Evolutionary conservation across 2,797 vertebrate genomes (phyloP).

Genomic region (Apogon hyalosoma): DNA sequence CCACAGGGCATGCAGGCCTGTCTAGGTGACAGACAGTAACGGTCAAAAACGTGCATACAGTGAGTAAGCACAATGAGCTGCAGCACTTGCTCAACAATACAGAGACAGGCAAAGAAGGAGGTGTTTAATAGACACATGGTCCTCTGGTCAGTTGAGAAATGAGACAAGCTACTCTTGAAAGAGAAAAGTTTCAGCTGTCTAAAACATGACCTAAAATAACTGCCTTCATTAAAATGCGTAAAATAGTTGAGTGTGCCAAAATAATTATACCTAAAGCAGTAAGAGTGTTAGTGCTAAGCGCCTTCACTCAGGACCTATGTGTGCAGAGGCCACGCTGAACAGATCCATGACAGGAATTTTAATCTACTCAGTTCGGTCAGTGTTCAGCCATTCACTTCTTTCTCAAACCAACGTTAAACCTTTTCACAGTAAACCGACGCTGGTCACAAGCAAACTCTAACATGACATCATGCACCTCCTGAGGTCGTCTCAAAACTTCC

Average conservation of each 20-base stretch:
- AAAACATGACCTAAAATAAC: constrained; percentile 11
- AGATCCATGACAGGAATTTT: constrained; percentile 83
- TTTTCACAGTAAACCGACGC: constrained; percentile 79
- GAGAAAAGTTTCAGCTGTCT: constrained; percentile 11
- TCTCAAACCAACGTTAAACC: constrained; percentile 81
- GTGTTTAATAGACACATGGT: constrained; percentile 17
- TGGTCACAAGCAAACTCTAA: constrained; percentile 81
- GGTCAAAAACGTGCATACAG: constrained; percentile 20
- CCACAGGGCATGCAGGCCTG: constrained; percentile 29
- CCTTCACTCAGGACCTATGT: constrained; percentile 50
- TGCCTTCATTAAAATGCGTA: constrained; percentile 29
- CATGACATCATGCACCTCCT: constrained; percentile 75
- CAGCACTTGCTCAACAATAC: constrained; percentile 19
- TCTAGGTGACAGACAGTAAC: constrained; percentile 43
- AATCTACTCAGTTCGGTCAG: constrained; percentile 77
- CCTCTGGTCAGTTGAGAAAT: constrained; percentile 26
- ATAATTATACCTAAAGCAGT: constrained; percentile 43
- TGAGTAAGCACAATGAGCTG: constrained; percentile 14
- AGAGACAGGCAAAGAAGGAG: constrained; percentile 7
- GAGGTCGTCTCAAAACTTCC: constrained; percentile 3
- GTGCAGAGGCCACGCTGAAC: constrained; percentile 72
- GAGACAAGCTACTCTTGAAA: background rate
- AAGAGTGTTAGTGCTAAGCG: constrained; percentile 54
- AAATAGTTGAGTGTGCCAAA: constrained; percentile 36
- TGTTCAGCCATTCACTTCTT: constrained; percentile 71